These are phyloP conservation scores for Lucifuga dentata DNA, from an alignment of 2,113 vertebrate species.

Conservation along the genomic window DNA sequence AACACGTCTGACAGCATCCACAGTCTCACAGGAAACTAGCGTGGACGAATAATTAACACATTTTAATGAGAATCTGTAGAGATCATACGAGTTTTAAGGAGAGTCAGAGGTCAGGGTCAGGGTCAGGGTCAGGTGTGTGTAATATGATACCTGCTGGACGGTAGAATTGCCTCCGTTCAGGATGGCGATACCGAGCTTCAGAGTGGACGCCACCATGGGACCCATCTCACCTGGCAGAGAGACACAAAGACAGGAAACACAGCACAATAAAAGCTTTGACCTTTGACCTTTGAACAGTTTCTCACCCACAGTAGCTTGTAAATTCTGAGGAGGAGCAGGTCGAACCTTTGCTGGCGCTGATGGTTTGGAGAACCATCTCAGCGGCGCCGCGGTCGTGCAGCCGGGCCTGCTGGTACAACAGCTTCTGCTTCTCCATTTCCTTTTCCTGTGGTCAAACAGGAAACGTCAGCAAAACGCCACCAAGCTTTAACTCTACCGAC, in stretches of 20 bases:
- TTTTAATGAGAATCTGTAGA: too few species aligned
- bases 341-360: slow-evolving; percentile 97
- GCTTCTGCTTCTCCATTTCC: slow-evolving; percentile 98
- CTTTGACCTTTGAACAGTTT: too few species aligned
- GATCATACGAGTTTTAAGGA: too few species aligned
- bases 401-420: slow-evolving; percentile 96
- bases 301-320: not conserved
- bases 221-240: slow-evolving; percentile 90
- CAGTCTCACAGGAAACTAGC: too few species aligned
- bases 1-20: too few species aligned
- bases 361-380: slow-evolving; percentile 96
- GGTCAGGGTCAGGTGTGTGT: too few species aligned
- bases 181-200: slow-evolving; percentile 95
- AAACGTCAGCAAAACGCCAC: not conserved
- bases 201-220: slow-evolving; percentile 94
- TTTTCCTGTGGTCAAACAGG: slow-evolving; percentile 86
- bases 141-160: slow-evolving; percentile 93
- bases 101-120: too few species aligned
- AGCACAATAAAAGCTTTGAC: too few species aligned
- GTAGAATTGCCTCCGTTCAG: slow-evolving; percentile 97
- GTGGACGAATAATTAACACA: too few species aligned
- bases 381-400: slow-evolving; percentile 94
- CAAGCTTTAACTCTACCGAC: too few species aligned
- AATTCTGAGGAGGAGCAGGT: too few species aligned
- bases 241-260: not conserved